Conservation (phyloP, 2,113 vertebrate genomes). For the Salvelinus fontinalis region DNA sequence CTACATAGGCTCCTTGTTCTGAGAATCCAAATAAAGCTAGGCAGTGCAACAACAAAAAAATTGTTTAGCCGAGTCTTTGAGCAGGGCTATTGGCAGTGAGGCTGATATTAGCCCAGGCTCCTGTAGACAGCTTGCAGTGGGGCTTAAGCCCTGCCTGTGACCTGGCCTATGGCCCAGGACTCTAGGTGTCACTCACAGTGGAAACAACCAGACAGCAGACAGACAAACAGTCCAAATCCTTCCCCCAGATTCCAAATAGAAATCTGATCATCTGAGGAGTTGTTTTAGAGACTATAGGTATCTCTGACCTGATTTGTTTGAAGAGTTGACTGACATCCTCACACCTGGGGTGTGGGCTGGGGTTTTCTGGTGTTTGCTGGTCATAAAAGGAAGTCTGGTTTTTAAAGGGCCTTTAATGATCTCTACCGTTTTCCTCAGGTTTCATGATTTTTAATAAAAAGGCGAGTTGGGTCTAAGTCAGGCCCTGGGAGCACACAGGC, state of each 20-base stretch:
- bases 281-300: not conserved
- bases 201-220: slow-evolving; percentile 42
- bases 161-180: not conserved
- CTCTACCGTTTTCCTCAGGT: too few relatives aligned
- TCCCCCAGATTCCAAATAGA: slow-evolving; percentile 47
- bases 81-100: slow-evolving; percentile 3
- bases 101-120: slow-evolving; percentile 9
- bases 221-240: slow-evolving; percentile 58
- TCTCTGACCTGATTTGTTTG: slow-evolving; percentile 54
- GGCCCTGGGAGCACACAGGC: slow-evolving; percentile 24
- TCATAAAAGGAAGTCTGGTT: too few relatives aligned
- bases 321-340: slow-evolving; percentile 51
- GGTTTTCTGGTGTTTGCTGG: too few relatives aligned
- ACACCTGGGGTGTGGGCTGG: too few relatives aligned
- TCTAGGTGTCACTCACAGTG: slow-evolving; percentile 2
- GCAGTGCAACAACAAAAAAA: slow-evolving; percentile 29
- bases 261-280: slow-evolving; percentile 58
- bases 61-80: slow-evolving; percentile 22
- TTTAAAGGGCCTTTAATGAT: too few relatives aligned
- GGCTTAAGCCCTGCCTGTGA: not conserved
- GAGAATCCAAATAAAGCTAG: slow-evolving; percentile 11
- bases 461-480: slow-evolving; percentile 46
- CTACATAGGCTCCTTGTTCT: slow-evolving; percentile 28
- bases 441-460: slow-evolving; percentile 23
- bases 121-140: not conserved